Conservation (phyloP, 2,797 vertebrate genomes). For the Paguma larvata region DNA sequence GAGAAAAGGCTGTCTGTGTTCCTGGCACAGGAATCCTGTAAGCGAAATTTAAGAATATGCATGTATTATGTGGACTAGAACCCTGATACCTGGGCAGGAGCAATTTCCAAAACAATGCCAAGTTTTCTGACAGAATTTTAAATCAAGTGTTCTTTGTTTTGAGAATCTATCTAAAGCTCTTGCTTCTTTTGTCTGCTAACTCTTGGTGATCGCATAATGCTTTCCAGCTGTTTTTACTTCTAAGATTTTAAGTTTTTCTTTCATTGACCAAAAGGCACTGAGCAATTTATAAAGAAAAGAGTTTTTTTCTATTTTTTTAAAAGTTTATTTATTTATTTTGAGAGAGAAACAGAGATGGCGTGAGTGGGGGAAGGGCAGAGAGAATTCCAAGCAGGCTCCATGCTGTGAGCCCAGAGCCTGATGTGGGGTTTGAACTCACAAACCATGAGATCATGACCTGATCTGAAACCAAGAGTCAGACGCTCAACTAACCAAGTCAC, state of each 20-base stretch:
- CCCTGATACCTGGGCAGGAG: constrained; percentile 25
- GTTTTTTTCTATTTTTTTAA: not conserved
- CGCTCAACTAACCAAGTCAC: no score
- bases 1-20: constrained; percentile 34
- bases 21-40: not conserved
- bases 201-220: constrained; percentile 48
- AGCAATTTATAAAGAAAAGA: constrained; percentile 47
- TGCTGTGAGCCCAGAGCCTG: no score
- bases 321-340: no score
- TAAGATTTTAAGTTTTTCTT: constrained; percentile 34
- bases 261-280: constrained; percentile 1
- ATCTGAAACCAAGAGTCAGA: no score
- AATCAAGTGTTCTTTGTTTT: constrained; percentile 61
- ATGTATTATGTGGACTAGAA: constrained; percentile 61
- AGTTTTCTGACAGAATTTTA: constrained; percentile 55
- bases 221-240: constrained; percentile 62
- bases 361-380: no score
- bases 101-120: constrained; percentile 51
- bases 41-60: constrained; percentile 14
- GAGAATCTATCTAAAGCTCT: constrained; percentile 40
- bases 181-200: not conserved
- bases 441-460: no score
- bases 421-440: no score
- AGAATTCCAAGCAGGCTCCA: no score
- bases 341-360: no score